Evolutionary conservation across 2,888 invertebrate genomes (phyloP).

Genomic region (Myopa testacea): DNA sequence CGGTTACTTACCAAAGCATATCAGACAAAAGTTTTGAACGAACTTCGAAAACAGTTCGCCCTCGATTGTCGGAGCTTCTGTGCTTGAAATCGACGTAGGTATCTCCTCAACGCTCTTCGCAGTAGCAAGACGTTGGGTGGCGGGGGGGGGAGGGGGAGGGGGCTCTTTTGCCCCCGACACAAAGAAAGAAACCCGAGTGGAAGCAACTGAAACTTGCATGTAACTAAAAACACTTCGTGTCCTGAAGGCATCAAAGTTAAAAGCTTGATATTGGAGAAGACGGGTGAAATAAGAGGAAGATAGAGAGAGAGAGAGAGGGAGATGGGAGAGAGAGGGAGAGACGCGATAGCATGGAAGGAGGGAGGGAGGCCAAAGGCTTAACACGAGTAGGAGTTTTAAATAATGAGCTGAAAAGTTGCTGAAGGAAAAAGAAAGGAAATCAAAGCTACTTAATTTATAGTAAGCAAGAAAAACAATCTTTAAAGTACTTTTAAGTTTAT

Average conservation of each 20-base stretch:
- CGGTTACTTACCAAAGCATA: not conserved
- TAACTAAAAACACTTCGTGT: not conserved
- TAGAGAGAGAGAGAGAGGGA: too few relatives aligned
- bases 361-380: not conserved
- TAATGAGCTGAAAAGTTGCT: not conserved
- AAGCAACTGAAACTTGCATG: not conserved
- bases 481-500: too few relatives aligned
- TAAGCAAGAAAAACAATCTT: not conserved
- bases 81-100: too few relatives aligned
- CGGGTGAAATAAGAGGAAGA: not conserved
- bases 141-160: too few relatives aligned
- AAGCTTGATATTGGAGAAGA: conserved; percentile 10
- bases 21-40: conserved; percentile 14
- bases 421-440: not conserved
- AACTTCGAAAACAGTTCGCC: conserved; percentile 11
- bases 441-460: not conserved
- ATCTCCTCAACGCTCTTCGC: not conserved
- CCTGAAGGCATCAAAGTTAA: conserved; percentile 9
- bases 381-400: not conserved
- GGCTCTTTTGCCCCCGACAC: too few relatives aligned
- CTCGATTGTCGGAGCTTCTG: not conserved
- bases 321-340: too few relatives aligned
- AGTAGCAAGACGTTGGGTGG: too few relatives aligned
- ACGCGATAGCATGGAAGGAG: not conserved
- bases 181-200: not conserved